Evolutionary conservation across 2,113 vertebrate species (phyloP).

Genomic region (Peromyscus maniculatus): DNA sequence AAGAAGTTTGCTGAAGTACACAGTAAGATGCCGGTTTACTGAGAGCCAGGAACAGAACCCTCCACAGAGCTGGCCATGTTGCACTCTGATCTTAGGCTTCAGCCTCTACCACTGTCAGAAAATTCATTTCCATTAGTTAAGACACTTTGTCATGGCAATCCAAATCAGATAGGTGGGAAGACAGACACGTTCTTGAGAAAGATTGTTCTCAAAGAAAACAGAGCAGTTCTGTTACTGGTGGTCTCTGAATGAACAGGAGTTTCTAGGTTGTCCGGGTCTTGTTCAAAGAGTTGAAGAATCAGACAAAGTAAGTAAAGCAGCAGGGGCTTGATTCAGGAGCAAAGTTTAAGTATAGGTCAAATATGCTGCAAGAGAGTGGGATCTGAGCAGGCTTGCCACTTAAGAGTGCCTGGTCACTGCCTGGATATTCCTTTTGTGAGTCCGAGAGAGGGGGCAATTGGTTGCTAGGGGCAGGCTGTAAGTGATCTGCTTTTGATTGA

Average conservation of each 20-base stretch:
- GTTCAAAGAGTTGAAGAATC: not conserved
- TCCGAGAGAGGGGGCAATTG: not conserved
- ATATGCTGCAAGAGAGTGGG: too few relatives aligned
- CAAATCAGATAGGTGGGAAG: not conserved
- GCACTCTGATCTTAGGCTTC: not conserved
- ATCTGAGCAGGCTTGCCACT: not conserved
- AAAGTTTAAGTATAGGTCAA: not conserved
- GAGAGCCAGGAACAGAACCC: not conserved
- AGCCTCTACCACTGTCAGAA: not conserved
- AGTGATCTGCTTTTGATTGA: not conserved
- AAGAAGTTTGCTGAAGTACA: not conserved
- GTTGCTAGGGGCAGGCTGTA: not conserved
- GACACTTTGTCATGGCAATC: not conserved
- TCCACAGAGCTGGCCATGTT: not conserved
- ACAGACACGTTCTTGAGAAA: not conserved
- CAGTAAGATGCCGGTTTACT: not conserved
- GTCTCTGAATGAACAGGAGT: not conserved
- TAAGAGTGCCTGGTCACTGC: not conserved
- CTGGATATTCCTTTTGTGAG: not conserved
- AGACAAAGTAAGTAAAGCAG: not conserved
- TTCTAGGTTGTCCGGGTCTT: not conserved
- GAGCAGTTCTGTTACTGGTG: not conserved
- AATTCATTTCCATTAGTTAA: not conserved
- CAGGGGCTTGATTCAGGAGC: not conserved
- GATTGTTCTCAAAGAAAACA: constrained; percentile 12